phyloP scores from a whole-genome alignment of 1,140 invertebrate genomes.

The Eupeodes corollae region DNA sequence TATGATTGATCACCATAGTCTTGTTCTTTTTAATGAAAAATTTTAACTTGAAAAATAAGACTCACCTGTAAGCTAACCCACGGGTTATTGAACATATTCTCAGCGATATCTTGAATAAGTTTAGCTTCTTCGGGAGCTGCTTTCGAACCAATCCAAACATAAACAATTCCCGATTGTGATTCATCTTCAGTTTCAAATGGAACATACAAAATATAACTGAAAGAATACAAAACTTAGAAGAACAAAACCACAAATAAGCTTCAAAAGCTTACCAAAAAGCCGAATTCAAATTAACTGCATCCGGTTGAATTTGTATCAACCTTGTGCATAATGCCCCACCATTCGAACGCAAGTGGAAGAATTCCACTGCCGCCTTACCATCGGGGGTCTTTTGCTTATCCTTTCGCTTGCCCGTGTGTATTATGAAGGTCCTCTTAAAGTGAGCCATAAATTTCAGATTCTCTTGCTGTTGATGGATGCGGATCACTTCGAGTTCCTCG shows the following conservation, averaged over 20 bases:
- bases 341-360: slow-evolving; percentile 93
- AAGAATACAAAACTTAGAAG: slow-evolving; percentile 29
- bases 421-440: slow-evolving; percentile 92
- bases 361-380: slow-evolving; percentile 61
- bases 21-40: too few relatives aligned
- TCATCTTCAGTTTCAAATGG: slow-evolving; percentile 87
- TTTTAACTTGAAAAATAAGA: background rate
- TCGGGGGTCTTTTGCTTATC: slow-evolving; percentile 40
- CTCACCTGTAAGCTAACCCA: slow-evolving; percentile 68
- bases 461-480: slow-evolving; percentile 98
- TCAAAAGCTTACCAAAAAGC: slow-evolving; percentile 59
- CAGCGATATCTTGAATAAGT: slow-evolving; percentile 85
- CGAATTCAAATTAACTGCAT: slow-evolving; percentile 68
- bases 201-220: slow-evolving; percentile 90
- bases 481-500: slow-evolving; percentile 89
- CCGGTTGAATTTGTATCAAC: slow-evolving; percentile 79
- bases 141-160: slow-evolving; percentile 93
- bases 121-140: slow-evolving; percentile 77
- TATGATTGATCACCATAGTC: too few relatives aligned
- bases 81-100: slow-evolving; percentile 84
- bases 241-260: background rate
- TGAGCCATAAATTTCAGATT: slow-evolving; percentile 98
- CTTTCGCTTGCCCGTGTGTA: slow-evolving; percentile 81
- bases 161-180: slow-evolving; percentile 81
- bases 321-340: slow-evolving; percentile 88